Evolutionary conservation across 1,140 invertebrate genomes (phyloP).

Genomic region (Gonatopus flavifemur): DNA sequence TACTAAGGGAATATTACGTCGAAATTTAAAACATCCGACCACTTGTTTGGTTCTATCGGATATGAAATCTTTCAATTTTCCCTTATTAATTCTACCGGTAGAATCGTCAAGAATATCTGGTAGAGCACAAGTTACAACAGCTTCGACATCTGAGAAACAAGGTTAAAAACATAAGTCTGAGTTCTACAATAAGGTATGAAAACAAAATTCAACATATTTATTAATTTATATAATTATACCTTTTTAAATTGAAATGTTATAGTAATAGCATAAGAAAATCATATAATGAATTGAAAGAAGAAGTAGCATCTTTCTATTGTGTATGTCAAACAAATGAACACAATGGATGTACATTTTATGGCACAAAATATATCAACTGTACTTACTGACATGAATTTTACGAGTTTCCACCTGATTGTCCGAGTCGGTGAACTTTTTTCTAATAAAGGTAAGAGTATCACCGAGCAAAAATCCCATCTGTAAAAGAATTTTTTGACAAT

Average conservation of each 20-base stretch:
- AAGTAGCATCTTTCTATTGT: no score
- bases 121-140: constrained; percentile 60
- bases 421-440: constrained; percentile 67
- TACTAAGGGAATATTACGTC: constrained; percentile 53
- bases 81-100: constrained; percentile 59
- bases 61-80: constrained; percentile 57
- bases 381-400: constrained; percentile 62
- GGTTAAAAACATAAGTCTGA: neutral
- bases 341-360: no score
- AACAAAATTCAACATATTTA: no score
- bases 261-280: no score
- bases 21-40: constrained; percentile 67
- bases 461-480: constrained; percentile 70
- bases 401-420: constrained; percentile 62
- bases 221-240: no score
- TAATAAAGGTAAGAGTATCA: constrained; percentile 61
- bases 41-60: constrained; percentile 58
- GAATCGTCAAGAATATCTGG: constrained; percentile 60
- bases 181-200: neutral
- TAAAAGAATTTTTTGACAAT: constrained; percentile 35
- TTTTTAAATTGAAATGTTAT: no score
- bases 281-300: no score
- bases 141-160: constrained; percentile 56
- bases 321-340: no score
- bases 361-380: no score